A percentile compares a stretch with the other conserved stretches of the same genome.
These are phyloP conservation scores for Ammodytes marinus DNA, from an alignment of 2,113 vertebrate species.

Conservation along the genomic window DNA sequence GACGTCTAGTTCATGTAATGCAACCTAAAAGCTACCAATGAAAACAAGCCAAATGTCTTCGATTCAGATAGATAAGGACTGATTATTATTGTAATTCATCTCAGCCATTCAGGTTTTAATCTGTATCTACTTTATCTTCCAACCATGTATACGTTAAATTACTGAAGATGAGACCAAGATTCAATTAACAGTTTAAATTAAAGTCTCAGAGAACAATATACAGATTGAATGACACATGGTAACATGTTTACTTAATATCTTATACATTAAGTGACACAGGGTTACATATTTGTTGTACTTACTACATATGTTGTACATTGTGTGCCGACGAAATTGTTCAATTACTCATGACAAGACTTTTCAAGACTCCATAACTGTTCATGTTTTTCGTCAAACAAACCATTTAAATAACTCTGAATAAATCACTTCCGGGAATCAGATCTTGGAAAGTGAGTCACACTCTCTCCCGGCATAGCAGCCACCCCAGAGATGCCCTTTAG, in stretches of 20 bases:
- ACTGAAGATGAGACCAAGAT: background rate
- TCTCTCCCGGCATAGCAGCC: slow-evolving; percentile 7
- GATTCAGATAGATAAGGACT: no score
- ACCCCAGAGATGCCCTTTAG: slow-evolving; percentile 54
- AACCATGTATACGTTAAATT: background rate
- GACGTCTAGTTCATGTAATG: background rate
- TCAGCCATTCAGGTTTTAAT: no score
- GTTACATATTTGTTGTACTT: background rate
- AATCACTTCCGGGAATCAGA: slow-evolving; percentile 40
- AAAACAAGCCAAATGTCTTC: no score
- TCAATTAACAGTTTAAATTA: background rate
- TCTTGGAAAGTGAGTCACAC: slow-evolving; percentile 24
- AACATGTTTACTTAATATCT: background rate
- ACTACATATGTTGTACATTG: background rate
- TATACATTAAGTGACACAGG: background rate
- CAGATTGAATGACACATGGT: background rate
- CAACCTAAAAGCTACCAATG: background rate
- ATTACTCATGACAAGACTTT: background rate
- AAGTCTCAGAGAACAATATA: background rate
- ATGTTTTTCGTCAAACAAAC: background rate
- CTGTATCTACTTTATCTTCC: background rate
- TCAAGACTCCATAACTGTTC: background rate
- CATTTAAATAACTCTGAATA: background rate
- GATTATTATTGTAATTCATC: no score
- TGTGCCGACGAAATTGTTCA: background rate